Percentiles rank a stretch among this genome's conserved stretches.
These are phyloP conservation scores for Idris sp. DNA, from an alignment of 1,140 invertebrate species.

Conservation along the genomic window DNA sequence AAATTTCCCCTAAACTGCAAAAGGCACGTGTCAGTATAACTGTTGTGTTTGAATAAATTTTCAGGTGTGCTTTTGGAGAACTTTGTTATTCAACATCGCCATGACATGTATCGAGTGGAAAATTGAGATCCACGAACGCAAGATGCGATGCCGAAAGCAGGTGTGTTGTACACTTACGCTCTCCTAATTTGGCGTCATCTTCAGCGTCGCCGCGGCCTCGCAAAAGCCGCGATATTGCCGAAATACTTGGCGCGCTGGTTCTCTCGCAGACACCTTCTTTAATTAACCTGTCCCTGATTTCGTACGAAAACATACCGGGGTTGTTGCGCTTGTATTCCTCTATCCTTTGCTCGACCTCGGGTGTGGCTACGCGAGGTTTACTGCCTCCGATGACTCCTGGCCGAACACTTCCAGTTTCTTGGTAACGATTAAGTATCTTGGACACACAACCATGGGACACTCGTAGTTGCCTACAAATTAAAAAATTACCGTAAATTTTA, in stretches of 20 bases:
- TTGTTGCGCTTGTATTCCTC: conserved; percentile 92
- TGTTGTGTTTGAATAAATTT: no score
- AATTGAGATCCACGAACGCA: conserved; percentile 31
- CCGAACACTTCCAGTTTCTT: conserved; percentile 90
- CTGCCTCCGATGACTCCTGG: conserved; percentile 90
- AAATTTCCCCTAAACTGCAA: no score
- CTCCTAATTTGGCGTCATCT: conserved; percentile 75
- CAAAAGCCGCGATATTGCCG: conserved; percentile 90
- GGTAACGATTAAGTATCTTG: conserved; percentile 89
- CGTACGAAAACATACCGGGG: conserved; percentile 94
- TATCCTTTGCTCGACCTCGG: conserved; percentile 89
- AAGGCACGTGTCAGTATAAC: no score
- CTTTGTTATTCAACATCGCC: conserved; percentile 29
- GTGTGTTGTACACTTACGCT: conserved; percentile 61
- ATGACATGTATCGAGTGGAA: conserved; percentile 32
- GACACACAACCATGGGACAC: conserved; percentile 91
- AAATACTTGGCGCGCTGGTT: conserved; percentile 88
- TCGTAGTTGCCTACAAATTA: conserved; percentile 82
- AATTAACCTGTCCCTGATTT: conserved; percentile 90
- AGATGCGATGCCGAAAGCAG: conserved; percentile 35
- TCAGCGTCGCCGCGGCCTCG: conserved; percentile 85
- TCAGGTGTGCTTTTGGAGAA: conserved; percentile 19
- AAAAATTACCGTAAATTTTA: no score
- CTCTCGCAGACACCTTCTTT: conserved; percentile 90
- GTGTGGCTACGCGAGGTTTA: conserved; percentile 87